Conservation (phyloP, 2,888 invertebrate species). For the Lordiphosa fenestrarum region DNA sequence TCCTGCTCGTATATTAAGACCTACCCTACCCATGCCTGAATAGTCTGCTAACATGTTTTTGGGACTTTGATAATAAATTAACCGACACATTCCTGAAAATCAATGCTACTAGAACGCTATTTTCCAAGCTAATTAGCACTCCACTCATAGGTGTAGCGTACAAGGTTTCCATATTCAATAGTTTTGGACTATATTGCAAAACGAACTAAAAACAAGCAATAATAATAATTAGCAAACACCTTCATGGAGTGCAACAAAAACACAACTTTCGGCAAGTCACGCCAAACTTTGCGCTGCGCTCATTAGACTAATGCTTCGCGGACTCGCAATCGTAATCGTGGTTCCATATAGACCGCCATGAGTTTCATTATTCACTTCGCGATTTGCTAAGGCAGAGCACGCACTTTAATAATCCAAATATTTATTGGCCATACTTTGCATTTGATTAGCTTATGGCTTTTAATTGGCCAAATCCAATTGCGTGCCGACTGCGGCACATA, state of each 20-base stretch:
- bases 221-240: slow-evolving; percentile 31
- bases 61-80: too few species aligned
- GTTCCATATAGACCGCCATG: slow-evolving; percentile 34
- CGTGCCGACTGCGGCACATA: slow-evolving; percentile 30
- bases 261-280: slow-evolving; percentile 47
- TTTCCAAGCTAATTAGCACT: too few species aligned
- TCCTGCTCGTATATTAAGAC: too few species aligned
- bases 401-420: slow-evolving; percentile 61
- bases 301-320: slow-evolving; percentile 61
- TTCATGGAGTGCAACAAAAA: slow-evolving; percentile 13
- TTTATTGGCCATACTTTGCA: slow-evolving; percentile 58
- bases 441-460: slow-evolving; percentile 59
- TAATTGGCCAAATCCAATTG: slow-evolving; percentile 39
- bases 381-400: slow-evolving; percentile 56
- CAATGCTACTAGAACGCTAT: too few species aligned
- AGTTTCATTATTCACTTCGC: slow-evolving; percentile 57
- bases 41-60: too few species aligned
- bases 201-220: background rate
- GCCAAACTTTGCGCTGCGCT: slow-evolving; percentile 52
- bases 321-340: slow-evolving; percentile 42
- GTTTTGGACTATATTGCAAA: too few species aligned
- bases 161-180: too few species aligned
- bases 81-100: too few species aligned
- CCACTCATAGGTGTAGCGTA: too few species aligned
- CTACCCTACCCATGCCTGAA: too few species aligned